phyloP scores from a whole-genome alignment of 2,797 vertebrate genomes.

The Tiaroga cobitis region DNA sequence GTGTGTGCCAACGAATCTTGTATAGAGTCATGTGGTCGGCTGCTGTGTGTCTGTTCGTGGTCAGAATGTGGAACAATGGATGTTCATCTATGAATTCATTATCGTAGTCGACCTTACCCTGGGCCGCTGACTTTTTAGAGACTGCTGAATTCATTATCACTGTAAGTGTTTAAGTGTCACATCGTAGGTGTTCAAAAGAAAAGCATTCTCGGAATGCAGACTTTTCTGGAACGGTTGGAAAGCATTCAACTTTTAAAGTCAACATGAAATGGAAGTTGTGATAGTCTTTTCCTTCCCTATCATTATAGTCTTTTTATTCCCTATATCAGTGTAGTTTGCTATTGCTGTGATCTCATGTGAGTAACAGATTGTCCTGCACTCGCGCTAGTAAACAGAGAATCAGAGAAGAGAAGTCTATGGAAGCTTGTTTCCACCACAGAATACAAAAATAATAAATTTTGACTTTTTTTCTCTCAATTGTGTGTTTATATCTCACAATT shows the following conservation, averaged over 20 bases:
- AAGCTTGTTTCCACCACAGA: neutral
- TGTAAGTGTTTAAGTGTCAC: conserved; percentile 1
- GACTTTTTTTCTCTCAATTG: too few species aligned
- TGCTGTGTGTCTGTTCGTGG: neutral
- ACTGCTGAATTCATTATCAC: conserved; percentile 26
- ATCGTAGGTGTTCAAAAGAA: neutral
- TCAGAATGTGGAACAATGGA: conserved; percentile 22
- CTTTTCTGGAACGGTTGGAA: neutral
- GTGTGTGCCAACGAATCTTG: conserved; percentile 27
- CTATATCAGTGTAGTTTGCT: neutral
- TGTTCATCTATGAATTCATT: conserved; percentile 28
- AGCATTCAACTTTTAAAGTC: neutral
- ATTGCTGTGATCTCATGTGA: too few species aligned
- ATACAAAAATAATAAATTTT: too few species aligned
- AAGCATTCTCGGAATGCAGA: neutral
- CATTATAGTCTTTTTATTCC: neutral
- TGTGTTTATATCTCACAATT: neutral
- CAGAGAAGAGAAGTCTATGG: neutral
- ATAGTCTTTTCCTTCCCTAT: neutral
- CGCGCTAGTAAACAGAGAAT: neutral
- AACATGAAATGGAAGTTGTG: neutral
- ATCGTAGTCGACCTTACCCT: conserved; percentile 63
- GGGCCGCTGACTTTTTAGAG: conserved; percentile 51
- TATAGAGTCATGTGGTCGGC: conserved; percentile 12
- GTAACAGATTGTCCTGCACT: neutral